Evolutionary conservation across 2,113 vertebrate species (phyloP).

Genomic region (Tachysurus fulvidraco): DNA sequence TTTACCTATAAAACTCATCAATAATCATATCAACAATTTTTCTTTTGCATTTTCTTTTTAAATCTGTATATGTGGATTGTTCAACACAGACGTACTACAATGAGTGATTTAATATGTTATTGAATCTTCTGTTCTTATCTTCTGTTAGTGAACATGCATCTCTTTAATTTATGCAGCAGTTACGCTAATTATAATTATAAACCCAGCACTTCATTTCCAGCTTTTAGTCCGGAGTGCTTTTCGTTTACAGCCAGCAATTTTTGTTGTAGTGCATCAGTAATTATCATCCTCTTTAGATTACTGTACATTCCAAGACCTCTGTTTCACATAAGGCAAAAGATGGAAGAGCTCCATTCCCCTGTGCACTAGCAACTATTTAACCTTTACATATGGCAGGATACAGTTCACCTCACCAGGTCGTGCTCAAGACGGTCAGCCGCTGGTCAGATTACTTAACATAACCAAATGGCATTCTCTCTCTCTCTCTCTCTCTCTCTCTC

Average conservation of each 20-base stretch:
- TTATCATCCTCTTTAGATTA: background rate
- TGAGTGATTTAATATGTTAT: background rate
- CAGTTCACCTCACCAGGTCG: constrained; percentile 31
- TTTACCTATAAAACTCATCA: no score
- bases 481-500: background rate
- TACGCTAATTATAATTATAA: background rate
- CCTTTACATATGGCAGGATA: background rate
- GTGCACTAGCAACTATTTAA: background rate
- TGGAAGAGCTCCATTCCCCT: background rate
- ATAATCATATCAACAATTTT: background rate
- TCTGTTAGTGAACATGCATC: background rate
- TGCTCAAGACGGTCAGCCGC: constrained; percentile 7
- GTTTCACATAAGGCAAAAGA: background rate
- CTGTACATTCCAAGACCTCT: background rate
- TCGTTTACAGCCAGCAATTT: background rate
- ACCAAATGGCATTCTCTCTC: background rate
- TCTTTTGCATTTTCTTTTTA: no score
- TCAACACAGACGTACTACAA: background rate
- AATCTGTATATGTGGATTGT: background rate
- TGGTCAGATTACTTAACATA: constrained; percentile 28
- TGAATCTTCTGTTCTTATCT: background rate
- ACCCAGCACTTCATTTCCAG: background rate
- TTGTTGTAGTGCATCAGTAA: background rate
- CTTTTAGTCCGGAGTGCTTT: background rate
- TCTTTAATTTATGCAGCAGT: background rate